A percentile compares a stretch with the other conserved stretches of the same genome.
Conservation (phyloP, 2,797 vertebrate genomes). For the Pyrocephalus nanus region DNA sequence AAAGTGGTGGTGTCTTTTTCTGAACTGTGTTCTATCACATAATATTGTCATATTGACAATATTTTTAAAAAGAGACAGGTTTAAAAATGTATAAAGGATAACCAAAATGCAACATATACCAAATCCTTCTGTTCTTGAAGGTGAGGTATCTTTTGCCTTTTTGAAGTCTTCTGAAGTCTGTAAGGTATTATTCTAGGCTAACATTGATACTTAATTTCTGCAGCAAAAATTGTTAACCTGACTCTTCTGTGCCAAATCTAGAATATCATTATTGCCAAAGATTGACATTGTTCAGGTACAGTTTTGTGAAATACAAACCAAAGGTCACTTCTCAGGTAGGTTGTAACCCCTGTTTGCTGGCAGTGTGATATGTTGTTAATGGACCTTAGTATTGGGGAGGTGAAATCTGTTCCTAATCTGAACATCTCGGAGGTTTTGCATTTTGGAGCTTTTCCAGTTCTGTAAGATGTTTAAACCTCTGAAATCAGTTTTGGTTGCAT, state of each 20-base stretch:
- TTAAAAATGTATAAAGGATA: background rate
- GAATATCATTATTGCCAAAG: background rate
- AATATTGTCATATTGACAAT: background rate
- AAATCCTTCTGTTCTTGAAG: background rate
- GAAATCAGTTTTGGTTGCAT: background rate
- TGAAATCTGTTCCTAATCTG: background rate
- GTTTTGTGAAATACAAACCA: background rate
- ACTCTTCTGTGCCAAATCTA: background rate
- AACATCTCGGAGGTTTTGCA: background rate
- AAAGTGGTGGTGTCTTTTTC: background rate
- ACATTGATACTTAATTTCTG: background rate
- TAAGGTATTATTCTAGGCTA: background rate
- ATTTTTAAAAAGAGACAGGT: background rate
- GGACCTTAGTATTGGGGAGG: background rate
- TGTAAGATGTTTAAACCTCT: background rate
- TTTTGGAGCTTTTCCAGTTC: conserved; percentile 4
- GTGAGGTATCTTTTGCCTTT: background rate
- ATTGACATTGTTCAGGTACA: background rate
- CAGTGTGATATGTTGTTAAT: background rate
- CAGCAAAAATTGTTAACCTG: background rate
- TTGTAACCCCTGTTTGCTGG: background rate
- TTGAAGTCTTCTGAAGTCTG: background rate
- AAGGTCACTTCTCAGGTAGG: background rate
- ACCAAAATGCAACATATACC: background rate
- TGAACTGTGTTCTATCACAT: background rate